These are phyloP conservation scores for Bellardia pandia DNA, from an alignment of 2,888 invertebrate genomes.

Conservation along the genomic window DNA sequence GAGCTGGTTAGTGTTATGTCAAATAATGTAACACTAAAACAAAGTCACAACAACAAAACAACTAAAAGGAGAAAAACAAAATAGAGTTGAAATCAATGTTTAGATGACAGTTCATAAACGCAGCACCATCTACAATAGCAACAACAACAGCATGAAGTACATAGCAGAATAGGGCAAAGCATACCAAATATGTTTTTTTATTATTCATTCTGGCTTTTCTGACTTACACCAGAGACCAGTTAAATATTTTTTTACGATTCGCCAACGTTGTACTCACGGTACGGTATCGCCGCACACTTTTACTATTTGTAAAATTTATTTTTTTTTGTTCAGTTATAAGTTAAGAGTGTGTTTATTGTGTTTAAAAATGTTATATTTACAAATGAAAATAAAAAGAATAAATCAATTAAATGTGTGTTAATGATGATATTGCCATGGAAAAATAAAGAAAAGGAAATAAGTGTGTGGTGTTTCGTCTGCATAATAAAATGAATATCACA, in stretches of 20 bases:
- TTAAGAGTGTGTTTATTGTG: constrained; percentile 31
- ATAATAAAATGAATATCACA: constrained; percentile 19
- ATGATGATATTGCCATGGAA: constrained; percentile 11
- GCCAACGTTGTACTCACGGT: constrained; percentile 63
- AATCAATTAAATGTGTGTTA: constrained; percentile 54
- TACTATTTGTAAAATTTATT: constrained; percentile 39
- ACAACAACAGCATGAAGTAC: constrained; percentile 4
- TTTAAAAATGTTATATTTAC: constrained; percentile 2
- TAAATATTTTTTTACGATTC: constrained; percentile 72
- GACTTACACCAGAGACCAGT: constrained; percentile 66
- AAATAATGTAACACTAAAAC: too few relatives aligned
- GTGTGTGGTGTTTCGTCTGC: constrained; percentile 22
- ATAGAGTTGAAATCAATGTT: constrained; percentile 25
- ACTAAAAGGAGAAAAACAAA: constrained; percentile 4
- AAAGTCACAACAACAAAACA: not conserved
- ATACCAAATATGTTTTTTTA: constrained; percentile 4
- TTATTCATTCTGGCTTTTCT: constrained; percentile 28
- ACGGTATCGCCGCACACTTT: constrained; percentile 58
- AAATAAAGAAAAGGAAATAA: not conserved
- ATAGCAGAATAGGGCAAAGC: not conserved
- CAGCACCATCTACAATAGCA: too few relatives aligned
- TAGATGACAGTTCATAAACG: constrained; percentile 38
- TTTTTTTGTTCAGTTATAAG: constrained; percentile 9
- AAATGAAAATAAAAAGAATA: constrained; percentile 29
- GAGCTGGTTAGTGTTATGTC: constrained; percentile 7